Base-by-base conservation (phyloP, 2,113 vertebrate species). In the Apus apus region DNA sequence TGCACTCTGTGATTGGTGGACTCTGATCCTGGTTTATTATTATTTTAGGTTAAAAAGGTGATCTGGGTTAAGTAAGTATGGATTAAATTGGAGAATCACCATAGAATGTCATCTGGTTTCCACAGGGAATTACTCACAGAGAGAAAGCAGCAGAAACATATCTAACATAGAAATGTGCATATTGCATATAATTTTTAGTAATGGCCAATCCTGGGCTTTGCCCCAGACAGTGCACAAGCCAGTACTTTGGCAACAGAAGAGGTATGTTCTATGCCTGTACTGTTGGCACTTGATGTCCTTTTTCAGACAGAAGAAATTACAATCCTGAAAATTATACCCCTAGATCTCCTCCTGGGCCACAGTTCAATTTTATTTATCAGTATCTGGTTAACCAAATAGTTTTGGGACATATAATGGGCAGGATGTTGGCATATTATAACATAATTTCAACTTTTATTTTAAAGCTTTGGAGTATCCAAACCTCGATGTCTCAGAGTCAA, bases 401-500 rank as follows among this genome's bases (percentile, higher is more conserved):
- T 87, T 79, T 43, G 30, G 36, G 36, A 50, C 25, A 4, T 70
- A 15, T 43, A 32, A 40, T 56, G 11, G 46, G n/a, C 71, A 61
- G 40, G 21, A 38, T 85, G 48, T 54, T 90, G 85, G 15, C 85
- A 73, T 92, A 19, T 56, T 78, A 38, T 77, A 40, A 79, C 46
- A 15, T 94, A 72, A 93, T 66, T 79, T 90, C 36, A 68, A 46
- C 30, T 81, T 90, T 53, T 96, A 36, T 95, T 89, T 98, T 98
- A 78, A 97, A 99, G 99, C 99, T 15, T 93, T 99, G 98, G 99
- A 99, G 95, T 99, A 99, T 94, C 99, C 99, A 96, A 99, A 99
- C 97, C 99, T 99, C 62, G 99, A 99, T 96, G 99, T 98, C 62
- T 99, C 99, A 6, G 94, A 98, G 82, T 98, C 98, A 76, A 99